Evolutionary conservation across 2,113 vertebrate species (phyloP).

Genomic region (Chauna torquata): DNA sequence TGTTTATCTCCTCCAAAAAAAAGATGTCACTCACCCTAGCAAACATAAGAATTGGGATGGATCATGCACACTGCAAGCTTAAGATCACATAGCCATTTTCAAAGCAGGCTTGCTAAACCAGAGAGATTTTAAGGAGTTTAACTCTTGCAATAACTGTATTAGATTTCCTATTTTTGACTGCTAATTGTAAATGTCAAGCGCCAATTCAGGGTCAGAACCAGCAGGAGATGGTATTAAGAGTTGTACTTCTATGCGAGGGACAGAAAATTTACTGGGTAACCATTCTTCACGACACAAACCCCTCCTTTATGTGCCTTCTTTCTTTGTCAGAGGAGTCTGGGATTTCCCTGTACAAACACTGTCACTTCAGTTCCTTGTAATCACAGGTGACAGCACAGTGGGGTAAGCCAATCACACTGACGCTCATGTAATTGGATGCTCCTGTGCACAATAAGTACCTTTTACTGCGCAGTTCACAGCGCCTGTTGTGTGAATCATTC

Average conservation of each 20-base stretch:
- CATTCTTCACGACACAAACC: neutral
- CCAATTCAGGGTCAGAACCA: neutral
- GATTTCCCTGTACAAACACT: neutral
- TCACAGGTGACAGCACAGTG: neutral
- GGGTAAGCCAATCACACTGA: neutral
- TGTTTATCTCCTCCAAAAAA: neutral
- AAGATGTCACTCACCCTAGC: neutral
- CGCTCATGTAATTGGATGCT: neutral
- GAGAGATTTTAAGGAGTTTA: neutral
- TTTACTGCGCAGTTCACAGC: neutral
- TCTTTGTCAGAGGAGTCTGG: neutral
- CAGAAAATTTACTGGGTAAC: neutral
- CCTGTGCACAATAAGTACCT: slow-evolving; percentile 15
- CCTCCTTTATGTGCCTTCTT: neutral
- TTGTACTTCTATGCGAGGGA: neutral
- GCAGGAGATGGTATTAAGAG: neutral
- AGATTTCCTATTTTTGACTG: neutral
- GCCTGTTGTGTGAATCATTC: neutral
- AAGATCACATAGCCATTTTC: neutral
- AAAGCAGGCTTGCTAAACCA: neutral
- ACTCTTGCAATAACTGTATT: neutral
- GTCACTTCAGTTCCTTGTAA: neutral
- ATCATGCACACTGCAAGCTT: neutral
- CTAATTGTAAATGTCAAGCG: neutral
- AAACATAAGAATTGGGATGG: neutral